Conservation (phyloP, 2,113 vertebrate genomes). For the Oreotrochilus melanogaster region DNA sequence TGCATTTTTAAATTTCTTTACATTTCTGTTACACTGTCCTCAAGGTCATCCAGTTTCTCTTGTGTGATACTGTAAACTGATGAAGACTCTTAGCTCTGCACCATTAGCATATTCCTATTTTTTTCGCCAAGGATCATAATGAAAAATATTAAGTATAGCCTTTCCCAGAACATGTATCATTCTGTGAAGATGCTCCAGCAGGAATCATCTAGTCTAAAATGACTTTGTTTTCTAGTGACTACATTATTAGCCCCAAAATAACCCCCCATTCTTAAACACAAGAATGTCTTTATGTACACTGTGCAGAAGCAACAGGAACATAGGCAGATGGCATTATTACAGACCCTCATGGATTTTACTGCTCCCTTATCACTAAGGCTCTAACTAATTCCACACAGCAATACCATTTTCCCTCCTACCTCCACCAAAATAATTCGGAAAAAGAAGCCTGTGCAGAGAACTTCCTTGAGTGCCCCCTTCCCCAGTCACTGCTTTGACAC, state of each 20-base stretch:
- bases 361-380: not conserved
- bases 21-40: not conserved
- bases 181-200: not conserved
- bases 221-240: not conserved
- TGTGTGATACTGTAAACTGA: not conserved
- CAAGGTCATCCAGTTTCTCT: constrained; percentile 11
- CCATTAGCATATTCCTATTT: not conserved
- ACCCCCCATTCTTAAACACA: not conserved
- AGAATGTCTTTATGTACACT: not conserved
- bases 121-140: constrained; percentile 43
- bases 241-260: not conserved
- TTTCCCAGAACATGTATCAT: not conserved
- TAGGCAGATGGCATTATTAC: not conserved
- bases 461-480: not conserved
- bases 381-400: not conserved
- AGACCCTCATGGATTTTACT: not conserved
- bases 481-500: rapidly evolving
- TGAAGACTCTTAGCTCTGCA: not conserved
- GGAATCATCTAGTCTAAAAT: not conserved
- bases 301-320: not conserved
- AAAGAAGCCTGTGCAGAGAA: not conserved
- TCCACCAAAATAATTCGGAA: not conserved
- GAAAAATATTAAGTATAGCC: constrained; percentile 45
- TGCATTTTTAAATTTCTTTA: not conserved
- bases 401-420: rapidly evolving